A percentile compares a stretch with the other conserved stretches of the same genome.
Evolutionary conservation across 2,113 vertebrate genomes (phyloP).

Genomic region (Acanthisitta chloris): DNA sequence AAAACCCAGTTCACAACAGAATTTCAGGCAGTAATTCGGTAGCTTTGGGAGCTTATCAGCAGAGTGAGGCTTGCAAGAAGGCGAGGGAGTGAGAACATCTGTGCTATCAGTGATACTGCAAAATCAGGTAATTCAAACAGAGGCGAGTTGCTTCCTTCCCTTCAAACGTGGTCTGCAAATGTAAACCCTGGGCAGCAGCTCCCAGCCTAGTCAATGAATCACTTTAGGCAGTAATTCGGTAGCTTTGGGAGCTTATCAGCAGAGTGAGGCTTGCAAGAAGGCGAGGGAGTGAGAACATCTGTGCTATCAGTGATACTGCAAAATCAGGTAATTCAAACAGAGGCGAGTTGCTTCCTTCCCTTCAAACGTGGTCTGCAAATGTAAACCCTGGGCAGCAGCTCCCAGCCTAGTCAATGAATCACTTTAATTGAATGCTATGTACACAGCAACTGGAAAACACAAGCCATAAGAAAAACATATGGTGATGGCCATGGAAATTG

Average conservation of each 20-base stretch:
- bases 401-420: conserved; percentile 86
- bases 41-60: conserved; percentile 48
- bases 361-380: conserved; percentile 79
- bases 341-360: conserved; percentile 73
- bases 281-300: conserved; percentile 80
- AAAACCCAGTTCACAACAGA: neutral
- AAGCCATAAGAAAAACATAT: conserved; percentile 87
- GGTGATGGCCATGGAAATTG: conserved; percentile 83
- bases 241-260: conserved; percentile 48
- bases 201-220: conserved; percentile 86
- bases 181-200: conserved; percentile 65
- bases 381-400: conserved; percentile 65
- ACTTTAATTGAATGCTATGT: conserved; percentile 91
- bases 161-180: conserved; percentile 79
- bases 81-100: conserved; percentile 80
- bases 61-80: conserved; percentile 74
- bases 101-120: conserved; percentile 76
- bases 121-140: conserved; percentile 91
- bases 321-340: conserved; percentile 91
- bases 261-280: conserved; percentile 74
- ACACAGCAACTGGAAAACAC: conserved; percentile 85
- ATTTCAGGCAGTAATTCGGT: neutral
- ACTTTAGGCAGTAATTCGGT: conserved; percentile 32
- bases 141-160: conserved; percentile 73
- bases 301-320: conserved; percentile 76